Conservation (phyloP, 2,888 invertebrate genomes). For the Andrena bicolor region DNA sequence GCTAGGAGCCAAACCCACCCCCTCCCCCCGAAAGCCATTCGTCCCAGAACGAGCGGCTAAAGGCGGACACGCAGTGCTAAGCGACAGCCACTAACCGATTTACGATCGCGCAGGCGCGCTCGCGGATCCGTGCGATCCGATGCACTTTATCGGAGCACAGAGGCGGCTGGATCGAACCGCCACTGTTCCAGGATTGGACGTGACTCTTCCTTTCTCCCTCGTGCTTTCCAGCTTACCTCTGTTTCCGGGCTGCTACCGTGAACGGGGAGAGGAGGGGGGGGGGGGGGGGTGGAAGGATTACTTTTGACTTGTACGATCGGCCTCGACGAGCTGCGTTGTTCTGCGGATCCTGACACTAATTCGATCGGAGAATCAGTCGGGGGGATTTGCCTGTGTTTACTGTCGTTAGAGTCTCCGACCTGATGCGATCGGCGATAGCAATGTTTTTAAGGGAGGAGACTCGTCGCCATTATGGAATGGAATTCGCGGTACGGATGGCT, state of each 20-base stretch:
- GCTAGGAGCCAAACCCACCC: slow-evolving; percentile 40
- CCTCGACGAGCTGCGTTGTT: slow-evolving; percentile 3
- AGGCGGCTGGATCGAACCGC: slow-evolving; percentile 39
- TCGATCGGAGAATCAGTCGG: not conserved
- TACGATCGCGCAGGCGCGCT: slow-evolving; percentile 72
- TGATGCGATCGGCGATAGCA: too few relatives aligned
- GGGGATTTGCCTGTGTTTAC: not conserved
- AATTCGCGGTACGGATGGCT: too few relatives aligned
- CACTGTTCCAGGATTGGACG: slow-evolving; percentile 37
- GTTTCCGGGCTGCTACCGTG: slow-evolving; percentile 14
- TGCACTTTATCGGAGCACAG: slow-evolving; percentile 62
- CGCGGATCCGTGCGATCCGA: slow-evolving; percentile 52
- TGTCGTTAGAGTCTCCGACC: too few relatives aligned
- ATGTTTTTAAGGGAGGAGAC: too few relatives aligned
- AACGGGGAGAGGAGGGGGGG: too few relatives aligned
- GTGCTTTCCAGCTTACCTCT: slow-evolving; percentile 42
- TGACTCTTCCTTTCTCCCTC: slow-evolving; percentile 47
- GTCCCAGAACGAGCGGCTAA: slow-evolving; percentile 68
- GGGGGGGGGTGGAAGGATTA: slow-evolving; percentile 40
- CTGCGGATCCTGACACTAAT: slow-evolving; percentile 14
- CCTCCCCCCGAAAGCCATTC: slow-evolving; percentile 64
- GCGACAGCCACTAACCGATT: slow-evolving; percentile 75
- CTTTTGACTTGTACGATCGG: slow-evolving; percentile 49
- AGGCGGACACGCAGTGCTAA: slow-evolving; percentile 67
- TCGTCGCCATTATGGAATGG: too few relatives aligned